Base-by-base conservation (phyloP, 2,113 vertebrate species). In the Prochilodus magdalenae region DNA sequence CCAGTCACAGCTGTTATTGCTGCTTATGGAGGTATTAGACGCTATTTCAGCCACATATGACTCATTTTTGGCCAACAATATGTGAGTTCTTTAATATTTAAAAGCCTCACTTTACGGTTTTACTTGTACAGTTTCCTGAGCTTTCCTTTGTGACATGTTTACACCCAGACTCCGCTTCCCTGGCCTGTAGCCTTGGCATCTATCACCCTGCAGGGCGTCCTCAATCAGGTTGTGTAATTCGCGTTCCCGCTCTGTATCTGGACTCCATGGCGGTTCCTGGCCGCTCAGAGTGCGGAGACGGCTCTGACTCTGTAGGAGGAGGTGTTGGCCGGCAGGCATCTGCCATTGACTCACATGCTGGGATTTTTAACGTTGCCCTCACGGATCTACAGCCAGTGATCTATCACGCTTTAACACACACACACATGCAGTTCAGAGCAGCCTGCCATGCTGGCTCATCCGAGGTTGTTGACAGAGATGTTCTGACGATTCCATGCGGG, bases 271-370 rank as follows among this genome's bases (percentile, higher is more conserved):
- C 22, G 57, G n/a, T 60, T 60, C 57, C 12, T 20, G 55, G 22
- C 20, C 6, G 1, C 55, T 22, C 22, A 0, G 55, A n/a, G 55
- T 57, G 3, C 14, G n/a, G 55, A n/a, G 1, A 57, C 55, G 4
- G 55, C 51, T 53, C 51, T 7, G 22, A 4, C 57, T 60, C 57
- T 26, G 63, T 77, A 67, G 44, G 73, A 62, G 63, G 62, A 74
- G 26, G 70, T 79, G 62, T 74, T 65, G 72, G 71, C 55, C 65
- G 69, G 70, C 79, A 70, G 67, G 73, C 77, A 80, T 80, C 70
- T 47, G 73, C 40, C 76, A 55, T 49, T 80, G 77, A 80, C 53
- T 84, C 73, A 80, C 24, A 55, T 51, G 44, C 73, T 73, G 57
- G 62, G 57, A 57, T 60, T 67, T n/a, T n/a, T 76, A 79, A 79